These are phyloP conservation scores for Helicoverpa armigera DNA, from an alignment of 1,140 invertebrate genomes.

Conservation along the genomic window DNA sequence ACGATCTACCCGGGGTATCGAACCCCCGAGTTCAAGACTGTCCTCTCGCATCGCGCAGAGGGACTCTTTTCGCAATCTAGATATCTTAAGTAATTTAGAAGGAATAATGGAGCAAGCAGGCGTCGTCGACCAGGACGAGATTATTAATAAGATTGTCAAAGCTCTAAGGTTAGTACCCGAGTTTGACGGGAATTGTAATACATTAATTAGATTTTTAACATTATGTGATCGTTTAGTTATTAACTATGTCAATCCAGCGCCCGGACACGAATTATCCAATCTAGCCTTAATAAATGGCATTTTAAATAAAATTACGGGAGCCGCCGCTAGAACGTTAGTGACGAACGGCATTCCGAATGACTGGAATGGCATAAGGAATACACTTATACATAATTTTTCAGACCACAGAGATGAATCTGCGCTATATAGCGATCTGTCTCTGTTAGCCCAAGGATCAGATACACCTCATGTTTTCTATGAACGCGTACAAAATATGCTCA, in stretches of 20 bases:
- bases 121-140: too few relatives aligned
- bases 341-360: conserved; percentile 46
- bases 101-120: too few relatives aligned
- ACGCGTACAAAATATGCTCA: conserved; percentile 6
- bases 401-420: conserved; percentile 30
- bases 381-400: conserved; percentile 46
- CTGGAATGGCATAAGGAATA: conserved; percentile 45
- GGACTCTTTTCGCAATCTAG: neutral
- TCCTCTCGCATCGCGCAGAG: neutral
- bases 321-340: conserved; percentile 24
- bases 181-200: conserved; percentile 49
- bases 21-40: neutral
- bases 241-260: neutral
- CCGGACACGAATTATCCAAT: conserved; percentile 27
- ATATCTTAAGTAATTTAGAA: too few relatives aligned
- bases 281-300: conserved; percentile 46
- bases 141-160: too few relatives aligned
- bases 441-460: neutral
- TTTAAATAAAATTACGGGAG: conserved; percentile 46
- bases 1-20: conserved; percentile 4
- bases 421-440: conserved; percentile 17
- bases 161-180: conserved; percentile 32
- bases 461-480: conserved; percentile 31
- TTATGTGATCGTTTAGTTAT: conserved; percentile 46
- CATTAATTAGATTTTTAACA: conserved; percentile 39